Conservation (phyloP, 2,888 invertebrate genomes). For the Apodemia duryi region DNA sequence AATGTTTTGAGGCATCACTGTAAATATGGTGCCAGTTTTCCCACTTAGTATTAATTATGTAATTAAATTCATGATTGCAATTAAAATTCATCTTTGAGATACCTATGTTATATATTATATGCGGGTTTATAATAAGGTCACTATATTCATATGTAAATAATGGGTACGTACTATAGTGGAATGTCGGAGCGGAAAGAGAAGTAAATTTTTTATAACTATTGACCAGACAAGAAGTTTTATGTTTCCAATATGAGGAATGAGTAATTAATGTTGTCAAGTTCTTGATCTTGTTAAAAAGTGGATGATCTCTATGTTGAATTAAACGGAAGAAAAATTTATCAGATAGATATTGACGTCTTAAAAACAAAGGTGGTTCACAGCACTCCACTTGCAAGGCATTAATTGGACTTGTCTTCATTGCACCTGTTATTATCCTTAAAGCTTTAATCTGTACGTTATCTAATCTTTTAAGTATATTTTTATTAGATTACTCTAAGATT, state of each 20-base stretch:
- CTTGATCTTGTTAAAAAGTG: not conserved
- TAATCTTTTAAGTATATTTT: slow-evolving; percentile 2
- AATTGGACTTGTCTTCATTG: not conserved
- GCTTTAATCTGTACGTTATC: not conserved
- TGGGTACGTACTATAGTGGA: not conserved
- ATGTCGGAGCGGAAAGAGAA: not conserved
- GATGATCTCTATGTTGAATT: not conserved
- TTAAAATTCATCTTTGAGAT: not conserved
- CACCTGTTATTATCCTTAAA: not conserved
- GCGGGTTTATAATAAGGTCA: not conserved
- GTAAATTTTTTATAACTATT: slow-evolving; percentile 1
- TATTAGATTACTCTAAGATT: not conserved
- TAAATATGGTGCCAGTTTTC: slow-evolving; percentile 15
- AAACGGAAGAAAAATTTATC: not conserved
- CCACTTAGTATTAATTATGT: slow-evolving; percentile 7
- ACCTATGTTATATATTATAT: not conserved
- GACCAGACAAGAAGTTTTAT: not conserved
- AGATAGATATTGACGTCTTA: slow-evolving; percentile 10
- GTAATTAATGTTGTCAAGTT: not conserved
- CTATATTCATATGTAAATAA: not conserved
- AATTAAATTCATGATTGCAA: slow-evolving; percentile 16
- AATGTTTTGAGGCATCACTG: slow-evolving; percentile 14
- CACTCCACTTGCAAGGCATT: not conserved
- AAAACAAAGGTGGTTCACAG: not conserved
- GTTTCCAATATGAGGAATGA: not conserved